Evolutionary conservation across 2,888 invertebrate genomes (phyloP).

Genomic region (Netelia melanura): DNA sequence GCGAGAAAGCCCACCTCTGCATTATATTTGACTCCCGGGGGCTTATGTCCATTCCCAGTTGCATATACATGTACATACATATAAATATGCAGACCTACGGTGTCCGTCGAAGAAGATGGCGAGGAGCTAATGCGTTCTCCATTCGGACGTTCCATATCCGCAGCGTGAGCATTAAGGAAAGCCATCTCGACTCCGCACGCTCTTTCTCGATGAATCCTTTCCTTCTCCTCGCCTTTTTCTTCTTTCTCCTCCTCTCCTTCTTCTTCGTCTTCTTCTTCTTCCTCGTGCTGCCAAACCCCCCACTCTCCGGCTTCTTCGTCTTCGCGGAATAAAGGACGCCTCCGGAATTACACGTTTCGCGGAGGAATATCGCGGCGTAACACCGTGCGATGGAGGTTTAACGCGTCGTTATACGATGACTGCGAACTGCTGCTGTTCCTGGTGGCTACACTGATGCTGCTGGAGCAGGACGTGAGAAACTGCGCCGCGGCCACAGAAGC

Average conservation of each 20-base stretch:
- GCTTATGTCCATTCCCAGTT: slow-evolving; percentile 44
- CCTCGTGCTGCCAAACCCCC: slow-evolving; percentile 29
- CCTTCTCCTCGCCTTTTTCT: slow-evolving; percentile 35
- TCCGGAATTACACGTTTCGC: slow-evolving; percentile 70
- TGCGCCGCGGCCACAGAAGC: slow-evolving; percentile 55
- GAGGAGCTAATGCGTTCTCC: slow-evolving; percentile 65
- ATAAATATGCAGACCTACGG: slow-evolving; percentile 8
- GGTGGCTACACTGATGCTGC: slow-evolving; percentile 41
- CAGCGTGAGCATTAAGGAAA: slow-evolving; percentile 58
- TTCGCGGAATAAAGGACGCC: slow-evolving; percentile 68
- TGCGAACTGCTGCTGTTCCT: slow-evolving; percentile 50
- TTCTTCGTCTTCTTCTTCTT: slow-evolving; percentile 41
- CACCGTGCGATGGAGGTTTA: slow-evolving; percentile 65
- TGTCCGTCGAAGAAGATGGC: slow-evolving; percentile 58
- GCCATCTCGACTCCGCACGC: slow-evolving; percentile 43
- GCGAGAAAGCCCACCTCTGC: slow-evolving; percentile 50
- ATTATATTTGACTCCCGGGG: slow-evolving; percentile 66
- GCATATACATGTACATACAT: slow-evolving; percentile 9
- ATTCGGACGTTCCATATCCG: slow-evolving; percentile 57
- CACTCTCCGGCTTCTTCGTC: slow-evolving; percentile 28
- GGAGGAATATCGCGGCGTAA: slow-evolving; percentile 61
- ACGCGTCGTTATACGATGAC: slow-evolving; percentile 67
- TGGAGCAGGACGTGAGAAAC: slow-evolving; percentile 62
- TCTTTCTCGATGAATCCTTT: slow-evolving; percentile 54
- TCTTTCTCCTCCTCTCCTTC: slow-evolving; percentile 37